Conservation (phyloP, 2,888 invertebrate species). For the Athalia rosae region DNA sequence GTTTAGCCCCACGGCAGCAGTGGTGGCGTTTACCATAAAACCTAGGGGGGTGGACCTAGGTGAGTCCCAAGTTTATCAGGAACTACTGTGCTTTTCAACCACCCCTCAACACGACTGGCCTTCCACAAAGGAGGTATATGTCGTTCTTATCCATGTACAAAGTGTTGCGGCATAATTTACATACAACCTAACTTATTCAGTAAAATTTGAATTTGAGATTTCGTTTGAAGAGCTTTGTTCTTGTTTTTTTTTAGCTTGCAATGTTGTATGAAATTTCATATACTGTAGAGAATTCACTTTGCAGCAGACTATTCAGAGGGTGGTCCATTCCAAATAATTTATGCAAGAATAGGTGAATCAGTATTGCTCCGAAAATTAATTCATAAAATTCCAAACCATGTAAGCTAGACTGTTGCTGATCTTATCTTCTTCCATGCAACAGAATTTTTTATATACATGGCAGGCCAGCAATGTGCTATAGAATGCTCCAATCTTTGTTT, state of each 20-base stretch:
- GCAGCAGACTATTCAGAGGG: too few relatives aligned
- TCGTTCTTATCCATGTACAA: constrained; percentile 57
- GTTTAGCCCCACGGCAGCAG: constrained; percentile 70
- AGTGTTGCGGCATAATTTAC: constrained; percentile 46
- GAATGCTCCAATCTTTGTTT: too few relatives aligned
- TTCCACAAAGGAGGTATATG: constrained; percentile 70
- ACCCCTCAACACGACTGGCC: constrained; percentile 71
- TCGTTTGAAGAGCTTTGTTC: neutral
- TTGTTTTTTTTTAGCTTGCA: neutral
- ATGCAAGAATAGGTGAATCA: too few relatives aligned
- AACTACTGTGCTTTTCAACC: constrained; percentile 72
- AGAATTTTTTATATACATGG: too few relatives aligned
- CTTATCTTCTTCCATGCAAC: too few relatives aligned
- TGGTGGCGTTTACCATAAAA: constrained; percentile 72
- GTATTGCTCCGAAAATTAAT: too few relatives aligned
- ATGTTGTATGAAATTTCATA: neutral
- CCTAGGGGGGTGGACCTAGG: constrained; percentile 71
- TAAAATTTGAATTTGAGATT: neutral
- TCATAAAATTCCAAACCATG: too few relatives aligned
- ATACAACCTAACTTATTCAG: constrained; percentile 51
- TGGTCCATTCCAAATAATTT: too few relatives aligned
- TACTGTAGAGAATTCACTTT: too few relatives aligned
- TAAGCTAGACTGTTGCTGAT: too few relatives aligned
- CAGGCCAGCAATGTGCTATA: too few relatives aligned
- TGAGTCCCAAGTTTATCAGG: constrained; percentile 72